These are phyloP conservation scores for Amphiprion ocellaris DNA, from an alignment of 2,113 vertebrate species.

Conservation along the genomic window DNA sequence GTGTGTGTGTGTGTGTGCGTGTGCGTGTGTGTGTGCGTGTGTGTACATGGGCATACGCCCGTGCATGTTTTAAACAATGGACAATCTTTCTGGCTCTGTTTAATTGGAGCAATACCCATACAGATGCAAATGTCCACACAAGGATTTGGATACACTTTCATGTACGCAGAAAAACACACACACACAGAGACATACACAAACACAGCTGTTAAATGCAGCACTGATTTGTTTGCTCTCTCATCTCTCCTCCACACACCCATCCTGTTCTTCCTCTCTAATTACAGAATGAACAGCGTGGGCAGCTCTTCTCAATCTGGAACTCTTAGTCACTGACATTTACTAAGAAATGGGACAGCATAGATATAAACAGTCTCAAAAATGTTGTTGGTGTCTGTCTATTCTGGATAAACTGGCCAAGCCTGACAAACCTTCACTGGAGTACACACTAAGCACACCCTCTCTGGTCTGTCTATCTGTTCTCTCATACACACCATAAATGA, in stretches of 20 bases:
- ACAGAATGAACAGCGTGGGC: conserved; percentile 36
- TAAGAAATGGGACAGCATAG: conserved; percentile 2
- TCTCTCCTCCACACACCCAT: conserved; percentile 32
- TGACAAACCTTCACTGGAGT: not conserved
- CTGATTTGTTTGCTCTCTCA: conserved; percentile 18
- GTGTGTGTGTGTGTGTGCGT: not conserved
- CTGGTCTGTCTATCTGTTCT: not conserved
- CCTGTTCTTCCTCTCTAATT: conserved; percentile 38
- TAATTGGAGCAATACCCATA: conserved; percentile 1
- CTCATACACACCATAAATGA: not conserved
- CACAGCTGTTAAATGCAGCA: conserved; percentile 17
- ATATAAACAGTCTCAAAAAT: conserved; percentile 17
- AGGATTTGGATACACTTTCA: not conserved
- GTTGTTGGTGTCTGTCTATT: conserved; percentile 23
- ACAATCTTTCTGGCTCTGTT: not conserved
- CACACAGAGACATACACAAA: not conserved
- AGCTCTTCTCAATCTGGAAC: conserved; percentile 33
- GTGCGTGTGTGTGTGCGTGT: conserved; percentile 6
- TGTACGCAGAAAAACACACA: too few species aligned
- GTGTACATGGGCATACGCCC: not conserved
- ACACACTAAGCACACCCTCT: not conserved
- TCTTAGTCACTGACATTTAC: conserved; percentile 48
- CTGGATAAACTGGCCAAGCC: not conserved
- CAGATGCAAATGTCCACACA: conserved; percentile 28
- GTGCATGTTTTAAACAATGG: not conserved